Evolutionary conservation across 2,888 invertebrate species (phyloP).

Genomic region (Ceraclea dissimilis): DNA sequence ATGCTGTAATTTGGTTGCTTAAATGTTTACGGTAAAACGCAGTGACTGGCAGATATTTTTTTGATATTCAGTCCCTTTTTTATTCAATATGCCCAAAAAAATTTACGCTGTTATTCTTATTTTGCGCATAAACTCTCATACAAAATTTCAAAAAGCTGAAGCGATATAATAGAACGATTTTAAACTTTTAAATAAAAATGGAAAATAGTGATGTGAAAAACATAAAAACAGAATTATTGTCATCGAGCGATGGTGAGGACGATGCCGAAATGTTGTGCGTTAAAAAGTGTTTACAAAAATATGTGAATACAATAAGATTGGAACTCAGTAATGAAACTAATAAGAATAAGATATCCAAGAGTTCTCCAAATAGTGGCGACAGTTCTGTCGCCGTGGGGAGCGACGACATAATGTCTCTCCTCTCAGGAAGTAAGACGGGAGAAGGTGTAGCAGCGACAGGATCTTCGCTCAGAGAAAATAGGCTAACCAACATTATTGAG

Average conservation of each 20-base stretch:
- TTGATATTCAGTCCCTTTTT: too few relatives aligned
- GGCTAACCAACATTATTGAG: slow-evolving; percentile 45
- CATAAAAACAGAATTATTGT: slow-evolving; percentile 39
- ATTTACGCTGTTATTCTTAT: too few relatives aligned
- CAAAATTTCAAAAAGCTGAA: too few relatives aligned
- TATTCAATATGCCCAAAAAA: too few relatives aligned
- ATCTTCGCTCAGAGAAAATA: slow-evolving; percentile 32
- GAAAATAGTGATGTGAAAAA: not conserved
- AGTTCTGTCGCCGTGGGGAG: not conserved
- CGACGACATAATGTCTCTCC: not conserved
- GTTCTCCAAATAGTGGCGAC: not conserved
- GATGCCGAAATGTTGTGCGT: slow-evolving; percentile 10
- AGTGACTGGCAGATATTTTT: too few relatives aligned
- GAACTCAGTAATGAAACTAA: not conserved
- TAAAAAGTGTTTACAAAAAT: slow-evolving; percentile 13
- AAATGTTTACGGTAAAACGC: too few relatives aligned
- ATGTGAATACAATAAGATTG: slow-evolving; percentile 5
- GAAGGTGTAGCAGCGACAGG: not conserved
- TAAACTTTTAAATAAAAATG: not conserved
- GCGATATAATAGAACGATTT: too few relatives aligned
- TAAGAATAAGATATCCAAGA: not conserved
- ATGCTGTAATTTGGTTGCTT: too few relatives aligned
- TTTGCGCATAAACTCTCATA: too few relatives aligned
- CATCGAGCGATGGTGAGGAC: slow-evolving; percentile 20
- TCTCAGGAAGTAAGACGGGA: not conserved